Evolutionary conservation across 1,140 invertebrate species (phyloP).

Genomic region (Zaprionus lachaisei): DNA sequence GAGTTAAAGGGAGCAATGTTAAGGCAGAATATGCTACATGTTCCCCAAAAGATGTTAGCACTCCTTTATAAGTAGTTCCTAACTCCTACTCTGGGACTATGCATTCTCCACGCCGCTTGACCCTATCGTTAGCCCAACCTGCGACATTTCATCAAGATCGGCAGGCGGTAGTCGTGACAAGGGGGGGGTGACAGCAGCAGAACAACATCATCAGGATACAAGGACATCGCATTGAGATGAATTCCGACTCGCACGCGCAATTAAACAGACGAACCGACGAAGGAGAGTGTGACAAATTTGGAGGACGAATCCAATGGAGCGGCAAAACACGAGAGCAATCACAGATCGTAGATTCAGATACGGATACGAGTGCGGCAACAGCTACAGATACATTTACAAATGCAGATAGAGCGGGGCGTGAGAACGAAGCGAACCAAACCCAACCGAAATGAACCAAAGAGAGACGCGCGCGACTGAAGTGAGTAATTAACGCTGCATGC

Average conservation of each 20-base stretch:
- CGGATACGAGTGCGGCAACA: conserved; percentile 33
- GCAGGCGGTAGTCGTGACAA: background rate
- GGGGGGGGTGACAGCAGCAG: conserved; percentile 8
- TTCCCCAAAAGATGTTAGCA: background rate
- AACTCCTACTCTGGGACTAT: too few relatives aligned
- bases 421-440: conserved; percentile 48
- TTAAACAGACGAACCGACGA: conserved; percentile 53
- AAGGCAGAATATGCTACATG: background rate
- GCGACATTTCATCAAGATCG: conserved; percentile 79
- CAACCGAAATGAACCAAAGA: conserved; percentile 11
- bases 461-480: conserved; percentile 60
- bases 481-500: conserved; percentile 81
- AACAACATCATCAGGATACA: conserved; percentile 35
- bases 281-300: conserved; percentile 70
- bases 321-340: conserved; percentile 81
- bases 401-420: conserved; percentile 69
- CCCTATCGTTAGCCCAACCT: conserved; percentile 41
- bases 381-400: conserved; percentile 51
- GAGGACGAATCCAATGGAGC: conserved; percentile 63
- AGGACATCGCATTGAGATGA: conserved; percentile 49
- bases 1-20: background rate
- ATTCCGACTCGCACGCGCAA: conserved; percentile 63
- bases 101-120: conserved; percentile 46
- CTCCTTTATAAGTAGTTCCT: background rate
- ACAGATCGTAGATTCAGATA: conserved; percentile 69